Evolutionary conservation across 2,888 invertebrate species (phyloP).

Genomic region (Ophraella communa): DNA sequence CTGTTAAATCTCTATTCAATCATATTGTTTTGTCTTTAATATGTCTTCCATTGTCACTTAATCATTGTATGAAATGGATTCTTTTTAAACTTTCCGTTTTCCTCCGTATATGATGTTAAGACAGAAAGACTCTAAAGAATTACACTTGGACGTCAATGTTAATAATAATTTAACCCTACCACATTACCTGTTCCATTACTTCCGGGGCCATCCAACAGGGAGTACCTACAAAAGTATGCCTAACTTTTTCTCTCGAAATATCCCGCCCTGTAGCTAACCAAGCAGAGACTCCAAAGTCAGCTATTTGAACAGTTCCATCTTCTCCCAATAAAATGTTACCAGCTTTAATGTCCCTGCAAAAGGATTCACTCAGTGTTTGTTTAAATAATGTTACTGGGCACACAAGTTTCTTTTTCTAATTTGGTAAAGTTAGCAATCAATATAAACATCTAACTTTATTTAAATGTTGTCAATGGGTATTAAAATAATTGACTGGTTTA

Average conservation of each 20-base stretch:
- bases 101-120: no score
- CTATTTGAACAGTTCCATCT: slow-evolving; percentile 97
- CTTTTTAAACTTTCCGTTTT: no score
- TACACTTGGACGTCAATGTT: neutral
- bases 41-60: no score
- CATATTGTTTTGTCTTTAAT: no score
- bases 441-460: no score
- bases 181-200: slow-evolving; percentile 93
- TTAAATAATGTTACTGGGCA: no score
- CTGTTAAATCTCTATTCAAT: no score
- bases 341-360: slow-evolving; percentile 90
- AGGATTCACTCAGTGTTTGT: neutral
- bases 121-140: neutral
- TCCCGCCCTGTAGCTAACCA: slow-evolving; percentile 96
- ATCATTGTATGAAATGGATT: no score
- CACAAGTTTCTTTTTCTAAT: no score
- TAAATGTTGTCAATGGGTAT: no score
- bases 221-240: slow-evolving; percentile 98
- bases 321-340: slow-evolving; percentile 97
- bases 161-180: neutral
- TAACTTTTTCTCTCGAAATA: slow-evolving; percentile 89
- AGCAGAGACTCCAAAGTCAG: slow-evolving; percentile 98
- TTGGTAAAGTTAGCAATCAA: no score
- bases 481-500: no score
- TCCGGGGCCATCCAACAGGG: slow-evolving; percentile 99